Conservation (phyloP, 2,888 invertebrate genomes). For the Chalcis sispes region DNA sequence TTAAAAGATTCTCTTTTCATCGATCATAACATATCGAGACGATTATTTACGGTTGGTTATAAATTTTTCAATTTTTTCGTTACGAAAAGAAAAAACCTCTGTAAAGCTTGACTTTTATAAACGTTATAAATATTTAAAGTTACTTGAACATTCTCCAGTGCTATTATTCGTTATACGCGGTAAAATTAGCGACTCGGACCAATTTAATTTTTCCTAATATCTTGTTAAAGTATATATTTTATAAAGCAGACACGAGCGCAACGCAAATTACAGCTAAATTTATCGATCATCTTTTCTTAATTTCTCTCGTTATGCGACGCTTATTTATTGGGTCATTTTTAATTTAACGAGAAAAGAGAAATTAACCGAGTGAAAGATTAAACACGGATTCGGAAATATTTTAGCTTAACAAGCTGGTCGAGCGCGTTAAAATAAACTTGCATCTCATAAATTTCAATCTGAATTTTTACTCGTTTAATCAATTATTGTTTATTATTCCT, state of each 20-base stretch:
- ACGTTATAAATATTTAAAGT: slow-evolving; percentile 47
- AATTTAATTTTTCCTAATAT: slow-evolving; percentile 44
- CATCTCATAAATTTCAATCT: too few species aligned
- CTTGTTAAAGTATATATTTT: slow-evolving; percentile 24
- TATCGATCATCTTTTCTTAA: slow-evolving; percentile 3
- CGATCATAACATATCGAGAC: slow-evolving; percentile 3
- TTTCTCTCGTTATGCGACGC: background rate
- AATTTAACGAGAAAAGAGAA: slow-evolving; percentile 27
- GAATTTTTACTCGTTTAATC: too few species aligned
- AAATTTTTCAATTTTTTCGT: background rate
- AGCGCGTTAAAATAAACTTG: too few species aligned
- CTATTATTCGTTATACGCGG: background rate
- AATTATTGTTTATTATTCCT: too few species aligned
- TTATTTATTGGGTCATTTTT: slow-evolving; percentile 34
- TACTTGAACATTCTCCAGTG: slow-evolving; percentile 52
- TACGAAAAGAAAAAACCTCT: slow-evolving; percentile 2
- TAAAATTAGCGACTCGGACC: slow-evolving; percentile 1
- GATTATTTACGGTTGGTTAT: slow-evolving; percentile 27
- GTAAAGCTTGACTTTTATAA: slow-evolving; percentile 42
- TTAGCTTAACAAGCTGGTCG: too few species aligned
- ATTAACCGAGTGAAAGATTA: slow-evolving; percentile 18
- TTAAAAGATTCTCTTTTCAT: too few species aligned
- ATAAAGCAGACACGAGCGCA: background rate
- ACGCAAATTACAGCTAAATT: slow-evolving; percentile 46
- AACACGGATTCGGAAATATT: too few species aligned